Evolutionary conservation across 2,888 invertebrate species (phyloP).

Genomic region (Hirtodrosophila alboralis): DNA sequence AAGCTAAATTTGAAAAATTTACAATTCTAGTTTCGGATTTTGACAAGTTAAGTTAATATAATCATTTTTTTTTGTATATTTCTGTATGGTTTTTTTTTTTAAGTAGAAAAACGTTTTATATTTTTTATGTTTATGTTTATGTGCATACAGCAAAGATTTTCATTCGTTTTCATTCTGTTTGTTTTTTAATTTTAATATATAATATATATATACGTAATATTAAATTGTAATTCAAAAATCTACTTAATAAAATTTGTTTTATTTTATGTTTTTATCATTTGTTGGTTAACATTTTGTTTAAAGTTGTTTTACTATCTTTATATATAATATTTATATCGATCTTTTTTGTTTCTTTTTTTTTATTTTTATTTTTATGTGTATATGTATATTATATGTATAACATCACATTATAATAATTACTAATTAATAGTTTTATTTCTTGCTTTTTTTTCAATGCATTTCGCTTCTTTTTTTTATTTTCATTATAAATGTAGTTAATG

Average conservation of each 20-base stretch:
- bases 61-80: not conserved
- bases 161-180: constrained; percentile 3
- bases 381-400: constrained; percentile 64
- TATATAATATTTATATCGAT: constrained; percentile 29
- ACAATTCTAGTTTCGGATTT: constrained; percentile 55
- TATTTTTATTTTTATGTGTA: constrained; percentile 36
- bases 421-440: constrained; percentile 66
- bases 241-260: constrained; percentile 77
- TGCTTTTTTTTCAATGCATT: constrained; percentile 26
- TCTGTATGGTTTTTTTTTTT: constrained; percentile 19
- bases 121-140: constrained; percentile 18
- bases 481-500: constrained; percentile 60
- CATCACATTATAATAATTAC: constrained; percentile 82
- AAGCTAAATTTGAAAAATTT: constrained; percentile 59
- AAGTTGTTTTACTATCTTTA: constrained; percentile 43
- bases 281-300: constrained; percentile 68
- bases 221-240: constrained; percentile 74
- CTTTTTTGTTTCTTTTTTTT: constrained; percentile 28
- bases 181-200: constrained; percentile 11
- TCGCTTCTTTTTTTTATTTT: constrained; percentile 18
- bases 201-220: constrained; percentile 48
- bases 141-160: constrained; percentile 46
- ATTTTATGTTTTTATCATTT: constrained; percentile 45
- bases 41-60: constrained; percentile 1
- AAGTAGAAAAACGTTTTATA: constrained; percentile 58